These are phyloP conservation scores for Sepioteuthis lessoniana DNA, from an alignment of 2,888 invertebrate species.

Conservation along the genomic window DNA sequence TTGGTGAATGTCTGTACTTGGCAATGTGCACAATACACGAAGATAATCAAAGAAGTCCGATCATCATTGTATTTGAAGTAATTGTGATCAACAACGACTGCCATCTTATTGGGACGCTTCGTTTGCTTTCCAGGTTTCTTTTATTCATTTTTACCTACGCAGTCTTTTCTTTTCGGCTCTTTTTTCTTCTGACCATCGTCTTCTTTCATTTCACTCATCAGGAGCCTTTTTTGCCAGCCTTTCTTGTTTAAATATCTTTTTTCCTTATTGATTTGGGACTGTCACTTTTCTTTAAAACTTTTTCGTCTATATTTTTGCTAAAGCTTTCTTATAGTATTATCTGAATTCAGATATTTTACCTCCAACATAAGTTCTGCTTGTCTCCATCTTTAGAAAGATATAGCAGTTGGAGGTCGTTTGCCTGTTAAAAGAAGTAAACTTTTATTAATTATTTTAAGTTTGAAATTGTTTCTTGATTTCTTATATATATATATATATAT, in stretches of 20 bases:
- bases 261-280: neutral
- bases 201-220: neutral
- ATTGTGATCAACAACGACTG: neutral
- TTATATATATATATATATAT: conserved; percentile 15
- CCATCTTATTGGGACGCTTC: neutral
- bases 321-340: neutral
- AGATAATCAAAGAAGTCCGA: neutral
- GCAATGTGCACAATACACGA: neutral
- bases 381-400: neutral
- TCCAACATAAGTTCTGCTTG: neutral
- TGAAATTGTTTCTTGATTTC: too few relatives aligned
- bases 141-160: neutral
- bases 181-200: neutral
- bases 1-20: neutral
- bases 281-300: neutral
- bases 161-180: neutral
- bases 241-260: neutral
- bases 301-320: neutral
- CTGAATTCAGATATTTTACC: neutral
- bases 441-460: too few relatives aligned
- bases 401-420: neutral
- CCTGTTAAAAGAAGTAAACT: too few relatives aligned
- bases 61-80: conserved; percentile 8
- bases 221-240: neutral
- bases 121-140: neutral